Base-by-base conservation (phyloP, 2,113 vertebrate species). In the Sus scrofa region DNA sequence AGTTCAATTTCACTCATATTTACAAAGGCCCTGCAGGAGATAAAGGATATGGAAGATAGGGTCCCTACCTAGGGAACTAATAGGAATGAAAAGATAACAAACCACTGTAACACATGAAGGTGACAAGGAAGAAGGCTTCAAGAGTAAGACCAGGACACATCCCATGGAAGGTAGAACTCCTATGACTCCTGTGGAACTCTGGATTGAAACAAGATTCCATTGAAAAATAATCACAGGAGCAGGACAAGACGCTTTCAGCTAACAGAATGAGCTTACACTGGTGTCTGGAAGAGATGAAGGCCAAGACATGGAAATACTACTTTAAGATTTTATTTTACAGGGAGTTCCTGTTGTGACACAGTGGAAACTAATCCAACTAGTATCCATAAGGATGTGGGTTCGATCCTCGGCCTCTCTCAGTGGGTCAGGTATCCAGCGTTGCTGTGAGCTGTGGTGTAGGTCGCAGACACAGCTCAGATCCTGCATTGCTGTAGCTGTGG, bases 301-400 rank as follows among this genome's bases (percentile, higher is more conserved):
- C n/a, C 14, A 26, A 60, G 15, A 32, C 89, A 89, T 6, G 20
- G 13, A 58, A 92, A 83, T 56, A 82, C 34, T 54, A 11, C 37
- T 96, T 52, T 89, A 73, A 78, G 37, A 32, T 92, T 91, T 75
- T 20, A 9, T 58, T 82, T 89, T 52, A 70, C 54, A 63, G 26
- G 22, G 82, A 50, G 22, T 68, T 85, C 50, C 34, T 44, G 44
- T 44, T 44, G 44, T 44, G 8, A 8, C 44, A 44, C 44, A 44
- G 44, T 44, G 44, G 44, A 44, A 44, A 44, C 8, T 4, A 44
- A 44, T 44, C 44, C 44, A 44, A 44, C 44, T 44, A 44, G 44
- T 44, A 44, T 6, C 44, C 44, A 44, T 44, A 44, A 44, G 8
- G 44, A 44, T 44, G 44, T 8, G 44, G 44, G 44, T 44, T 44